Evolutionary conservation across 2,888 invertebrate genomes (phyloP).

Genomic region (Drosophila picticornis): DNA sequence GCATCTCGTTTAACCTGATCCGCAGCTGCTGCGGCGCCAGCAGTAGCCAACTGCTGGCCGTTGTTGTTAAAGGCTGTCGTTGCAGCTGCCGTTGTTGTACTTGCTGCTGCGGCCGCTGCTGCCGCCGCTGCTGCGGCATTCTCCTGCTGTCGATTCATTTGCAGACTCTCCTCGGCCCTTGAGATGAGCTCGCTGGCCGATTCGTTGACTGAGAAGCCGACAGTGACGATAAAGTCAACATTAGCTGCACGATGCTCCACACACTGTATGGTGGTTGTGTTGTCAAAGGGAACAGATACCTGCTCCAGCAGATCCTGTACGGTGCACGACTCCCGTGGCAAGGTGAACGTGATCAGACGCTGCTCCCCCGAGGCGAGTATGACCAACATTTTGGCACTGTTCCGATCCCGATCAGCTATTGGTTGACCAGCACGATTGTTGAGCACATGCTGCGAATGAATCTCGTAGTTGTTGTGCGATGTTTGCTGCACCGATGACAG

Average conservation of each 20-base stretch:
- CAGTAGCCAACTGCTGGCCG: constrained; percentile 30
- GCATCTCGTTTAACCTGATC: constrained; percentile 53
- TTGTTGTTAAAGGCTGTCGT: constrained; percentile 18
- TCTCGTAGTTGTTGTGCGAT: constrained; percentile 84
- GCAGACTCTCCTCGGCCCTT: constrained; percentile 84
- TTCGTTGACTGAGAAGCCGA: constrained; percentile 86
- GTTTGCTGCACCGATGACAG: constrained; percentile 82
- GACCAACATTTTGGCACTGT: constrained; percentile 92
- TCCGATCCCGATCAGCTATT: constrained; percentile 83
- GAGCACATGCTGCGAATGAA: constrained; percentile 85
- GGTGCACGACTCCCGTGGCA: constrained; percentile 93
- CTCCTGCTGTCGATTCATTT: constrained; percentile 83
- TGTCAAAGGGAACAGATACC: constrained; percentile 89
- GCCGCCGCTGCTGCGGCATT: constrained; percentile 53
- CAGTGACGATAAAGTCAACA: constrained; percentile 92
- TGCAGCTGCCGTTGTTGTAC: constrained; percentile 32
- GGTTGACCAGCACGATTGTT: constrained; percentile 82
- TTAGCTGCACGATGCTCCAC: constrained; percentile 90
- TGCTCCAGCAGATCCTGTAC: constrained; percentile 93
- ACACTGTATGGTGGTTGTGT: constrained; percentile 90
- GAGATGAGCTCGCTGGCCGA: constrained; percentile 84
- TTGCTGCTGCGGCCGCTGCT: constrained; percentile 32
- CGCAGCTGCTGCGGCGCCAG: constrained; percentile 41
- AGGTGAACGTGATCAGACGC: constrained; percentile 92
- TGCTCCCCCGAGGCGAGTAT: constrained; percentile 92